phyloP scores from a whole-genome alignment of 2,113 vertebrate species.

The Pseudopipra pipra region DNA sequence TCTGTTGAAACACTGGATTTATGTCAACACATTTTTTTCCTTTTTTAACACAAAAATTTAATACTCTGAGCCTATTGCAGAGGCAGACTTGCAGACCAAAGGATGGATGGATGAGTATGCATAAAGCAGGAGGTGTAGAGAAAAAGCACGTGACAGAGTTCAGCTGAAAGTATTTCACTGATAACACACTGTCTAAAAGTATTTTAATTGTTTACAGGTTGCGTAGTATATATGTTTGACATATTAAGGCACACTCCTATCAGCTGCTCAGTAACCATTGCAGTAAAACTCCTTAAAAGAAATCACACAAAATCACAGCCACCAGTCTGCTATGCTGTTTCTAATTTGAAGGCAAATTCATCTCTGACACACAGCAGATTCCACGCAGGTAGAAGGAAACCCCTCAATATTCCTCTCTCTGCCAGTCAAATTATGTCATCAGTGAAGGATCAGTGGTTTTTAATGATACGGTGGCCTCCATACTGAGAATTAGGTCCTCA shows the following conservation, averaged over 20 bases:
- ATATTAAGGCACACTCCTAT: slow-evolving; percentile 75
- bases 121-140: not conserved
- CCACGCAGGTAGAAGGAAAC: slow-evolving; percentile 85
- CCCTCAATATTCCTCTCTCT: slow-evolving; percentile 81
- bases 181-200: slow-evolving; percentile 69
- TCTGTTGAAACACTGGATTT: slow-evolving; percentile 53
- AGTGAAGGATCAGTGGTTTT: slow-evolving; percentile 88
- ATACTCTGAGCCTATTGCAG: slow-evolving; percentile 35
- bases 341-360: slow-evolving; percentile 94
- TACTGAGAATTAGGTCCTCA: slow-evolving; percentile 78
- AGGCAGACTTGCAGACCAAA: slow-evolving; percentile 59
- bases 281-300: slow-evolving; percentile 81
- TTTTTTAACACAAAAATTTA: slow-evolving; percentile 66
- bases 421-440: slow-evolving; percentile 90
- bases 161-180: slow-evolving; percentile 54
- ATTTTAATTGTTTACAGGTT: slow-evolving; percentile 75
- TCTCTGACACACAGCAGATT: slow-evolving; percentile 87
- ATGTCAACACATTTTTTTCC: slow-evolving; percentile 17
- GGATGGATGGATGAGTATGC: not conserved
- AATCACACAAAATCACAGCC: slow-evolving; percentile 84
- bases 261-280: slow-evolving; percentile 73
- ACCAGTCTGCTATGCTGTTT: slow-evolving; percentile 90
- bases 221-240: slow-evolving; percentile 72
- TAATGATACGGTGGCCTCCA: slow-evolving; percentile 85
- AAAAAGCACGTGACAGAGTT: slow-evolving; percentile 19